Base-by-base conservation (phyloP, 2,888 invertebrate genomes). In the Cataglyphis albicans region DNA sequence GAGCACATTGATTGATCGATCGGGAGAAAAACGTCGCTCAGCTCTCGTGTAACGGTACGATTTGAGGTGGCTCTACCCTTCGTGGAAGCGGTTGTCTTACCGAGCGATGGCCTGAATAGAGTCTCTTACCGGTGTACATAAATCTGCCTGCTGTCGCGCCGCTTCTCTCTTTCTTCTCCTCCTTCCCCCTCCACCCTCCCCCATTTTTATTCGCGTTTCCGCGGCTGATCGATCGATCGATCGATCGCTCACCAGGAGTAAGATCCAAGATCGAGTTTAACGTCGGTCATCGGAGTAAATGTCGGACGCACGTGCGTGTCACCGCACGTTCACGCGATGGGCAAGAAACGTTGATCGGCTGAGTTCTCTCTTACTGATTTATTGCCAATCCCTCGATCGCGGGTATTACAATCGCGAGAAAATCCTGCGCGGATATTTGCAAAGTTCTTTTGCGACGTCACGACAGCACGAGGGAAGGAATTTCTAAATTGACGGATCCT, bases 41-140 rank as follows among this genome's bases (percentile, higher is more conserved):
- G 90, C 74, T 61, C 64, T 7, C 88, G 86, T 92, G 35, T 80
- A 93, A 93, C 93, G 93, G 93, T 94, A 93, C 91, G 93, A 92
- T 92, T 93, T 92, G 84, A 92, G 89, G 88, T 83, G 85, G 83
- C 89, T 91, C 93, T 93, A 91, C 93, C 93, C 92, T 92, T 92
- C 90, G 93, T 93, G 93, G 93, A 93, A 93, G 92, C 91, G 91
- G 92, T 90, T 86, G 92, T 90, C 87, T 78, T 63, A 38, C 65
- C 88, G 67, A 87, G 88, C 85, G 90, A 90, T 91, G 92, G 90
- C 93, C 92, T 91, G 92, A 93, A 92, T 93, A 93, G 92, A 91
- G 89, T 35, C 78, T 78, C 73, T 67, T 78, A 81, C 78, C 81
- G 81, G 86, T 85, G 83, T 84, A 88, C 88, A 90, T 87, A 82